Evolutionary conservation across 2,888 invertebrate genomes (phyloP), one percentile per base, ranked within the genome.

Genomic region (Apoderus coryli): DNA sequence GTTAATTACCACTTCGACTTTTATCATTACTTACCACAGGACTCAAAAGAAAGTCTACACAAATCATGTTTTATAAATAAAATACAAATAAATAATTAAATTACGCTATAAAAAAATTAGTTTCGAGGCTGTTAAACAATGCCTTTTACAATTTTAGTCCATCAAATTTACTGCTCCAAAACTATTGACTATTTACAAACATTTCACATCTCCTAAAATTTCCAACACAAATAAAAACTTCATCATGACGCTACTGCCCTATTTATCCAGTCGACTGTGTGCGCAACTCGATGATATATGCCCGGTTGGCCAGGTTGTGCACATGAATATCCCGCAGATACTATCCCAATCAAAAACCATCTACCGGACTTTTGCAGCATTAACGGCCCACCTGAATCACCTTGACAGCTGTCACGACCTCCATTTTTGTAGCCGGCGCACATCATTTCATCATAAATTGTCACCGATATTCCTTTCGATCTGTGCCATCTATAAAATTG

Each of bases 391-490:
- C 89, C 89, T 24, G 79, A 80, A 59, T 85, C 84, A 1, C 84
- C 84, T 63, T 84, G 69, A 38, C 59, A 60, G 41, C 75, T 75
- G 57, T 84, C 84, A 46, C 81, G 76, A 15, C 88, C 86, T 1
- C 89, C 89, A 14, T 76, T 78, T 29, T 85, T 72, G 56, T 90
- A 88, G 3, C 90, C 90, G 0, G 90, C 89, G 53, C 90, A 90
- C 57, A 90, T 73, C 90, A 90, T 90, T 59, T 90, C 90, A 24
- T 88, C 88, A 57, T 89, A 88, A 49, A 90, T 90, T 10, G 88
- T 79, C 22, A 85, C 84, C 52, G 81, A 81, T 46, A 85, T 85
- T 30, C 84, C 84, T 44, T 75, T 74, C 10, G 69, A 67, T 31
- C 72, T 61, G 49, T 76, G 76, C 76, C 76, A 76, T n/a, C n/a